Percentiles rank a stretch among this genome's conserved stretches.
Conservation (phyloP, 2,113 vertebrate species). For the Chiloscyllium plagiosum region DNA sequence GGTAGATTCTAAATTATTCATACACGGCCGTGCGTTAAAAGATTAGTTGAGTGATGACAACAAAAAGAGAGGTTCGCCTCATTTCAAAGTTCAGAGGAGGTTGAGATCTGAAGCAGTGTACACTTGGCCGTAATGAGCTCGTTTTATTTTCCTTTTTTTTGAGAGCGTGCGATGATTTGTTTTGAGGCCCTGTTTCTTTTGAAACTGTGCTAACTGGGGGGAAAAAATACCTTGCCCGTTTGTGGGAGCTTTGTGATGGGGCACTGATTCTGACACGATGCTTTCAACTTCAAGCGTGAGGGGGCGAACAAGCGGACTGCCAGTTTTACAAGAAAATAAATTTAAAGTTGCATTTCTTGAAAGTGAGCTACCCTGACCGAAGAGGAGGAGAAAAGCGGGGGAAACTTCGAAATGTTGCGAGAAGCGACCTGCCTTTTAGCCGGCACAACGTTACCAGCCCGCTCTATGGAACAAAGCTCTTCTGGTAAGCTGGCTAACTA, state of each 20-base stretch:
- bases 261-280: background rate
- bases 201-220: background rate
- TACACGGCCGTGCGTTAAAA: background rate
- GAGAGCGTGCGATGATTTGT: background rate
- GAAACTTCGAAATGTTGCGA: background rate
- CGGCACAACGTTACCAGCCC: background rate
- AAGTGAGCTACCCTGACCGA: background rate
- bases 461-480: background rate
- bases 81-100: background rate
- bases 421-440: background rate
- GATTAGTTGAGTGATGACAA: background rate
- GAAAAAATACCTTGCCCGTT: background rate
- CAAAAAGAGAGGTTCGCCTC: background rate
- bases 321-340: background rate
- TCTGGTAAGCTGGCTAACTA: background rate
- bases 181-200: background rate
- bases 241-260: background rate
- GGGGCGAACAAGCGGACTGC: background rate
- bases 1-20: background rate
- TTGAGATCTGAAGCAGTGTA: too few relatives aligned
- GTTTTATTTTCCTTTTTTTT: background rate
- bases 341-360: background rate
- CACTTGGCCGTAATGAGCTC: background rate
- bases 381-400: background rate
- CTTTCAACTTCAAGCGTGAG: background rate